Evolutionary conservation across 2,888 invertebrate genomes (phyloP), one percentile per base, ranked within the genome.

Genomic region (Anodontia alba): DNA sequence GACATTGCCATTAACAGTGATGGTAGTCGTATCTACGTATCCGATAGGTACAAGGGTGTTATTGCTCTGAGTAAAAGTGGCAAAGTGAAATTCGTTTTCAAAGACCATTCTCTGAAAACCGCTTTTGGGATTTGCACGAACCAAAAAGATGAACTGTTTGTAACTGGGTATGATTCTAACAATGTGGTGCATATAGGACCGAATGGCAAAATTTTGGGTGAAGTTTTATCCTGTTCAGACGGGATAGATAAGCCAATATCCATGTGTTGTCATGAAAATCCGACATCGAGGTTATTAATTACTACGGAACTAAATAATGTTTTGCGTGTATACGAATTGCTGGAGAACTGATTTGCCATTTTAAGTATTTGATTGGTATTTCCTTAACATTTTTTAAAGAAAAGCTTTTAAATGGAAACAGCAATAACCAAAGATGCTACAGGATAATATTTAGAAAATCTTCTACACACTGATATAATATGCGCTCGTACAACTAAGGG

Each of bases 61-160:
- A 78, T 85, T 10, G 82, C 82, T 20, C 12, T 85, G 20, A 69
- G 76, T 26, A 76, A 70, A 33, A 81, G 79, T 12, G 81, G 85
- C 8, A 67, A 68, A 51, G 68, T 82, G 17, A 33, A 73, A 67
- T 80, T 77, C 0, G 78, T 78, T 8, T 82, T 85, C 51, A 75
- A 46, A n/a, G 82, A 85, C 36, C 49, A 75, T 0, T 49, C 36
- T 0, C 42, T 85, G 20, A 80, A 80, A 62, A 46, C 77, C 20
- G 78, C 85, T 23, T 66, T 78, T 2, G 82, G 85, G n/a, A 31
- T 85, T 10, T 80, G 81, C 23, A 76, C 78, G 42, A 77, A 80
- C 73, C 80, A 82, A 15, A 67, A 66, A n/a, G 85, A 82, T 1
- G 79, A 82, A 29, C 42, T 85, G 43, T 85, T 80, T 70, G 85